Conservation (phyloP, 2,888 invertebrate genomes). For the Athalia cordata region DNA sequence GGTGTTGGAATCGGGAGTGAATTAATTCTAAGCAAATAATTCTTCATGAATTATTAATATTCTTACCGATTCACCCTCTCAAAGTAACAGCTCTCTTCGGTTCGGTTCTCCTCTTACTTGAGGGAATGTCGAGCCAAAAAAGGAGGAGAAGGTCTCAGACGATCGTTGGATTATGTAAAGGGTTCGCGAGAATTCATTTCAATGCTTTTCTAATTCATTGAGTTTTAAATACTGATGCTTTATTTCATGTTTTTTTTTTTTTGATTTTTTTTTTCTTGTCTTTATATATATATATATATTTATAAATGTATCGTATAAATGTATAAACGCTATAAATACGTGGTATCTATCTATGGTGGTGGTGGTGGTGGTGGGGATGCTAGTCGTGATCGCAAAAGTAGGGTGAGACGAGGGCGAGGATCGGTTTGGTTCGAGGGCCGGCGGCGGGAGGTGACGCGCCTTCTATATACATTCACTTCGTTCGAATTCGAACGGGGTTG, state of each 20-base stretch:
- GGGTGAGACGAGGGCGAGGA: slow-evolving; percentile 72
- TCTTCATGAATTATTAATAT: slow-evolving; percentile 36
- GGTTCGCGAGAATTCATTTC: background rate
- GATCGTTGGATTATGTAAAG: too few relatives aligned
- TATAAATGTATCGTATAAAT: slow-evolving; percentile 73
- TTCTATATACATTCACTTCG: slow-evolving; percentile 73
- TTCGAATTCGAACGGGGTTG: slow-evolving; percentile 71
- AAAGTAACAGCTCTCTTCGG: slow-evolving; percentile 9
- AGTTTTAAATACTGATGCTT: slow-evolving; percentile 74
- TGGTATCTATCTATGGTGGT: slow-evolving; percentile 73
- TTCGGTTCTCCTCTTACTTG: background rate
- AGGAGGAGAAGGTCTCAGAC: too few relatives aligned
- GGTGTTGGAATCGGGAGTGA: background rate
- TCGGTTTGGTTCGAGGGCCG: slow-evolving; percentile 71
- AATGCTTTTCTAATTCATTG: slow-evolving; percentile 45
- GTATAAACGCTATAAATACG: slow-evolving; percentile 74
- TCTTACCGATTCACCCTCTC: background rate
- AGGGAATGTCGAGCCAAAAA: too few relatives aligned
- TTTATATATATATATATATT: too few relatives aligned
- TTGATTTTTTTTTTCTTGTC: too few relatives aligned
- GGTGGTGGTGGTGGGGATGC: slow-evolving; percentile 67
- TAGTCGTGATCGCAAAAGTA: slow-evolving; percentile 73
- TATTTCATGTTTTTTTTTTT: slow-evolving; percentile 74
- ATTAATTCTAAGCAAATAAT: slow-evolving; percentile 40
- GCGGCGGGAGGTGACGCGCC: slow-evolving; percentile 73